Conservation (phyloP, 2,888 invertebrate species). For the Gymnoscelis rufifasciata region DNA sequence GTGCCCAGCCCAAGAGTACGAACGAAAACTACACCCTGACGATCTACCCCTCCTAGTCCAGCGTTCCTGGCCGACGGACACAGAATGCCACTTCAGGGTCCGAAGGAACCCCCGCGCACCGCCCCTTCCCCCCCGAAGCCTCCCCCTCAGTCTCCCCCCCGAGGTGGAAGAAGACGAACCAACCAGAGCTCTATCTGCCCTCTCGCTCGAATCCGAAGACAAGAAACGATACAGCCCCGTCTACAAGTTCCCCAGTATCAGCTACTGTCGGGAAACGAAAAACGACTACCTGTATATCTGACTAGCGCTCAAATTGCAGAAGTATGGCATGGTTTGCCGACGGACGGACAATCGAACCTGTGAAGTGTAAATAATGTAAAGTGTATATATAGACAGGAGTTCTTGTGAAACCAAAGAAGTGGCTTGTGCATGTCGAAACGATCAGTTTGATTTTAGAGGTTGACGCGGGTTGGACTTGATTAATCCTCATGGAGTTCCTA, state of each 20-base stretch:
- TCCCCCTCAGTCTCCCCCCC: slow-evolving; percentile 49
- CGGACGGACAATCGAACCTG: slow-evolving; percentile 52
- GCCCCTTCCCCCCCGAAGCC: slow-evolving; percentile 82
- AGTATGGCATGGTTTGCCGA: slow-evolving; percentile 33
- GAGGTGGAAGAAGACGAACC: slow-evolving; percentile 58
- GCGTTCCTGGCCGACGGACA: slow-evolving; percentile 84
- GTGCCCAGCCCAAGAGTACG: slow-evolving; percentile 89
- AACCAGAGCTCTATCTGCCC: slow-evolving; percentile 62
- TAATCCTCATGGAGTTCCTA: too few species aligned
- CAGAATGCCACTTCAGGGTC: slow-evolving; percentile 89
- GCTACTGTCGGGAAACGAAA: slow-evolving; percentile 67
- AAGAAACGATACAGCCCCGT: slow-evolving; percentile 69
- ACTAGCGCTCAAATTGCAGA: slow-evolving; percentile 45
- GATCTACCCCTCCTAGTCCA: slow-evolving; percentile 91
- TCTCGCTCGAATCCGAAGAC: slow-evolving; percentile 67
- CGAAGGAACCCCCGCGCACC: slow-evolving; percentile 90
- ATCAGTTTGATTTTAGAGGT: slow-evolving; percentile 17
- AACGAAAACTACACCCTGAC: slow-evolving; percentile 91
- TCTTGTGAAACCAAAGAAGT: slow-evolving; percentile 69
- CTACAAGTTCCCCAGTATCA: slow-evolving; percentile 72
- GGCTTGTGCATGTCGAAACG: slow-evolving; percentile 36
- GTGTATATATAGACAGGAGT: slow-evolving; percentile 49
- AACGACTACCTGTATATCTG: slow-evolving; percentile 74
- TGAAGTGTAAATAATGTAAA: slow-evolving; percentile 60
- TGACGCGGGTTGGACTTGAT: too few species aligned